These are phyloP conservation scores for Drosophila watanabei DNA, from an alignment of 1,140 invertebrate species.

Conservation along the genomic window DNA sequence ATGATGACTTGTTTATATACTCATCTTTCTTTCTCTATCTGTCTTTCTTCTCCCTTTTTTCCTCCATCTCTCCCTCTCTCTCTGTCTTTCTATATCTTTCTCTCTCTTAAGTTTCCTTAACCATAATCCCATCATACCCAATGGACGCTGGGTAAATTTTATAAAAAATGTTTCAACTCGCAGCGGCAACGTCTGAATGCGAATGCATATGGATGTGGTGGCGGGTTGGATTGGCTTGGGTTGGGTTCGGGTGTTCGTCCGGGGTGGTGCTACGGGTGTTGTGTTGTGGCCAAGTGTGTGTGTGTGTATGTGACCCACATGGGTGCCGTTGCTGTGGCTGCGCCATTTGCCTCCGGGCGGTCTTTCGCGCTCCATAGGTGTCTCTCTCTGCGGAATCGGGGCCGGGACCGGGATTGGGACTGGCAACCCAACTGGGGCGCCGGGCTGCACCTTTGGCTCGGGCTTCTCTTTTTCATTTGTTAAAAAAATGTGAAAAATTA, in stretches of 20 bases:
- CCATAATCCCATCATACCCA: slow-evolving; percentile 5
- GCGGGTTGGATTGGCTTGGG: slow-evolving; percentile 8
- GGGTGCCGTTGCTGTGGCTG: slow-evolving; percentile 56
- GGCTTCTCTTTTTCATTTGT: slow-evolving; percentile 40
- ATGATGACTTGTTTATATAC: neutral
- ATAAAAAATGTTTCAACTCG: slow-evolving; percentile 70
- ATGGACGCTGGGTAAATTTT: slow-evolving; percentile 7
- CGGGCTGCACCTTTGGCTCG: slow-evolving; percentile 60
- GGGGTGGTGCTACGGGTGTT: neutral
- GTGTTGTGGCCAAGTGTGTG: slow-evolving; percentile 17
- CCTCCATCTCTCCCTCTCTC: no score
- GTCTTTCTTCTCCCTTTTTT: neutral
- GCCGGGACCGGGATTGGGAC: slow-evolving; percentile 1
- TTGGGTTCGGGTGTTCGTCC: neutral
- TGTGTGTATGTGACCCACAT: slow-evolving; percentile 59
- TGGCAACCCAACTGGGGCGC: slow-evolving; percentile 27
- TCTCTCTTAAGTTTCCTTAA: neutral
- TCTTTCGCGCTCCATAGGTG: slow-evolving; percentile 58
- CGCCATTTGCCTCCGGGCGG: slow-evolving; percentile 55
- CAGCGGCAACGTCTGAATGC: slow-evolving; percentile 55
- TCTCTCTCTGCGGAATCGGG: slow-evolving; percentile 26
- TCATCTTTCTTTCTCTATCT: neutral
- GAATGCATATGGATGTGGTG: slow-evolving; percentile 57
- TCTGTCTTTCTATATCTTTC: neutral
- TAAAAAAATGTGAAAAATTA: slow-evolving; percentile 78